A percentile compares a stretch with the other conserved stretches of the same genome.
Evolutionary conservation across 2,113 vertebrate genomes (phyloP).

Genomic region (Neogobius melanostomus): DNA sequence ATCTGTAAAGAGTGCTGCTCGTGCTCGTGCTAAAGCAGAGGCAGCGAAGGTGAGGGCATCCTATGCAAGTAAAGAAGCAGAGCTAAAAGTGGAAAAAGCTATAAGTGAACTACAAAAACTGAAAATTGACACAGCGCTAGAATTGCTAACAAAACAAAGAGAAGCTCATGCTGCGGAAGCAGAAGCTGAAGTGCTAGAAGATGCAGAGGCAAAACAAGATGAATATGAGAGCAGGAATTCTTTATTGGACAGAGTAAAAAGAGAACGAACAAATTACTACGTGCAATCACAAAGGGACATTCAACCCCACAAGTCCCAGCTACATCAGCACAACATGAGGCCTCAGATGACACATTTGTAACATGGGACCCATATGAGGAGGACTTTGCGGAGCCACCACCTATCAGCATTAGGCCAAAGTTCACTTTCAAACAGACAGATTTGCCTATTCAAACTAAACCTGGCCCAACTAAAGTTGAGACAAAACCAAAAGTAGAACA

Average conservation of each 20-base stretch:
- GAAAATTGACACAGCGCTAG: slow-evolving; percentile 2
- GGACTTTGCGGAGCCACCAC: slow-evolving; percentile 1
- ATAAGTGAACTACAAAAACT: slow-evolving; percentile 8
- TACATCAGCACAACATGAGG: background rate
- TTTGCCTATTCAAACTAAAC: background rate
- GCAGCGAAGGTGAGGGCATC: slow-evolving; percentile 14
- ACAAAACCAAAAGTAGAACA: background rate
- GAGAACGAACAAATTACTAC: background rate
- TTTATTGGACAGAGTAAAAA: background rate
- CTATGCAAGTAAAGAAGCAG: slow-evolving; percentile 14
- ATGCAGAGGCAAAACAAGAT: no score
- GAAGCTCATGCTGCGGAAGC: slow-evolving; percentile 8
- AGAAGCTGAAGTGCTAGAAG: slow-evolving; percentile 6
- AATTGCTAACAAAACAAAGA: slow-evolving; percentile 8
- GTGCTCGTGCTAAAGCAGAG: background rate
- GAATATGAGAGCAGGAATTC: background rate
- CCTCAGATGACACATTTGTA: background rate
- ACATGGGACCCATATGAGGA: background rate
- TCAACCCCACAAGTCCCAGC: background rate
- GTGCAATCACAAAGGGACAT: background rate
- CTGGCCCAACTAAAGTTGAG: background rate
- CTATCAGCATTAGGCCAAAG: background rate
- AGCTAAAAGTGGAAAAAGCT: slow-evolving; percentile 16
- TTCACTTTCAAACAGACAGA: background rate
- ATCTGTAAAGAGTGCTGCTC: background rate